Evolutionary conservation across 2,113 vertebrate genomes (phyloP), one percentile per base, ranked within the genome.

Genomic region (Mormyrus lacerda): DNA sequence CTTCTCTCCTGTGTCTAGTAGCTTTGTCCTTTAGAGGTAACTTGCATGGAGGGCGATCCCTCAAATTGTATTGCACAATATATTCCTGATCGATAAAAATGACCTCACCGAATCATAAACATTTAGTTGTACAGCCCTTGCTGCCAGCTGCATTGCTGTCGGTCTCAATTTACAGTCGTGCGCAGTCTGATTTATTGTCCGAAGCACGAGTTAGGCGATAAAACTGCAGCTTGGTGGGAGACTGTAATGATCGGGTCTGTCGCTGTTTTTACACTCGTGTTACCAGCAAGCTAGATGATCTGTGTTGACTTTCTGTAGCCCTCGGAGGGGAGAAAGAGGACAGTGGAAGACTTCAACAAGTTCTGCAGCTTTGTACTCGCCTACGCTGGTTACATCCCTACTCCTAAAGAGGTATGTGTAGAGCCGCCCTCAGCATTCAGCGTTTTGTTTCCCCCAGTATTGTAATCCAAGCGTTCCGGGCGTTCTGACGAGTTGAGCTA

Each of bases 341-440:
- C 97, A 0, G 97, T 98, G 76, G 97, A 98, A 89, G 97, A 98
- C 93, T 97, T 98, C 94, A 98, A 98, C 94, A 97, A 98, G 93
- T 98, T 98, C 93, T 98, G 97, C 94, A 98, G 96, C 92, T 97
- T 98, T 91, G 97, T 98, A 44, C 93, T 98, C 91, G 96, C 97
- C 0, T 98, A 98, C 86, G 97, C 97, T 0, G 97, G 97, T 51
- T 98, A 98, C 91, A 98, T 97, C 90, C 97, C 97, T 0, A 93
- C 96, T 87, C 94, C 96, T 39, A 97, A 97, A 92, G 97, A 98
- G 97, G 97, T 97, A 90, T 91, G 93, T 42, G 5, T 11, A 39
- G 3, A 31, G 17, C 47, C 88, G 65, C 65, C n/a, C 45, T 87
- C 0, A 19, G 39, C 9, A 27, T 24, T 11, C 86, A 8, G 9